Evolutionary conservation across 2,888 invertebrate species (phyloP).

Genomic region (Scaptomyza flava): DNA sequence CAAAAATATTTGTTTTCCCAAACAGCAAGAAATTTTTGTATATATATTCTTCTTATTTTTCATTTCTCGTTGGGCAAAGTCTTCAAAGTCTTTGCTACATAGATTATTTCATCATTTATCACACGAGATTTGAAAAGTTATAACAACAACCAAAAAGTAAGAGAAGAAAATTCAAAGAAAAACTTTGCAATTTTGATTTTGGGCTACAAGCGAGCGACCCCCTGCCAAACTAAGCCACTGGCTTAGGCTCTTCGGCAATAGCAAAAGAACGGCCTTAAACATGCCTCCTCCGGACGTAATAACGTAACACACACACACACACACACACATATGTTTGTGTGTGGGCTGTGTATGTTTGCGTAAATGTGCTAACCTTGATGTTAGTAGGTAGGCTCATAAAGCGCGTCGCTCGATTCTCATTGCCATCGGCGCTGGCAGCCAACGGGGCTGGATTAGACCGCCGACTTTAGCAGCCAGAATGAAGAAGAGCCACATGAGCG

Average conservation of each 20-base stretch:
- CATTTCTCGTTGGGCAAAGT: slow-evolving; percentile 11
- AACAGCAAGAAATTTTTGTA: not conserved
- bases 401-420: slow-evolving; percentile 45
- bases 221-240: slow-evolving; percentile 60
- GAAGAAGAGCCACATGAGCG: not conserved
- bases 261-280: slow-evolving; percentile 14
- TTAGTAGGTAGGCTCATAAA: slow-evolving; percentile 60
- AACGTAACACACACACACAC: slow-evolving; percentile 29
- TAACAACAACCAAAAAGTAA: not conserved
- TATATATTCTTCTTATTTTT: not conserved
- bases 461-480: slow-evolving; percentile 42
- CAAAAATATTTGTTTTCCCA: not conserved
- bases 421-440: slow-evolving; percentile 33
- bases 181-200: slow-evolving; percentile 9
- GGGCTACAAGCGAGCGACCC: slow-evolving; percentile 20
- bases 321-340: slow-evolving; percentile 7
- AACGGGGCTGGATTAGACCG: slow-evolving; percentile 48
- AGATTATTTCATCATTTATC: slow-evolving; percentile 46
- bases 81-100: slow-evolving; percentile 18
- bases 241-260: slow-evolving; percentile 36
- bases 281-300: slow-evolving; percentile 67
- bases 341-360: slow-evolving; percentile 15
- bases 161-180: not conserved
- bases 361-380: slow-evolving; percentile 49
- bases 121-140: slow-evolving; percentile 36